Evolutionary conservation across 1,140 invertebrate genomes (phyloP), one percentile per base, ranked within the genome.

Genomic region (Drosophila mojavensis): DNA sequence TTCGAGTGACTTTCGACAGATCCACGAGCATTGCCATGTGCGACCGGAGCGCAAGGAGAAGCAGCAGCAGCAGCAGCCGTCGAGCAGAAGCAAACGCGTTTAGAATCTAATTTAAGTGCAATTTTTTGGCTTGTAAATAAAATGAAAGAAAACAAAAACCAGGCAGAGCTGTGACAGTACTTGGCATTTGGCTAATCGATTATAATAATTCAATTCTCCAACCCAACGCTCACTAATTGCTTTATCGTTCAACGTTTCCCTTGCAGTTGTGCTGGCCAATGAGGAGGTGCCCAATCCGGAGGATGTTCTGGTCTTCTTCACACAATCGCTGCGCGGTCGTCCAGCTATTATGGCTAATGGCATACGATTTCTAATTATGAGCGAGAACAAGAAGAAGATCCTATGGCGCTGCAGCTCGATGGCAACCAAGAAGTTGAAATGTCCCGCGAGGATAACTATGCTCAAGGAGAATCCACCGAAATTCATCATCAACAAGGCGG

Each of bases 361-460:
- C 33, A 78, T 92, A 24, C 90, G 92, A 10, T 92, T 92, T 54
- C 69, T 92, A 2, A 80, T 92, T 3, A 92, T 92, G 91, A 92
- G 92, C 62, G 91, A 92, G 66, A 92, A 91, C 69, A 91, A 91
- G 28, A 92, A 92, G 67, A 92, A 91, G 47, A 92, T 92, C 7
- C 24, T 92, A 20, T 92, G 92, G 92, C 89, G 92, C n/a, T 92
- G 92, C 65, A 91, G 91, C 20, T 92, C 84, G 3, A 92, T 92
- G 92, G 90, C 91, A 11, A 92, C 92, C 7, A 92, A 92, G 41
- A 92, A 92, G 47, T 71, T 92, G 1, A 92, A 92, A 55, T 92
- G 92, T 55, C 92, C 92, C 2, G 92, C 92, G 4, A 86, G 92
- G 6, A 92, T 92, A 5, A 92, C 90, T 24, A 92, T 92, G 92